Evolutionary conservation across 2,113 vertebrate genomes (phyloP), one percentile per base, ranked within the genome.

Genomic region (Trematocara marginatum): DNA sequence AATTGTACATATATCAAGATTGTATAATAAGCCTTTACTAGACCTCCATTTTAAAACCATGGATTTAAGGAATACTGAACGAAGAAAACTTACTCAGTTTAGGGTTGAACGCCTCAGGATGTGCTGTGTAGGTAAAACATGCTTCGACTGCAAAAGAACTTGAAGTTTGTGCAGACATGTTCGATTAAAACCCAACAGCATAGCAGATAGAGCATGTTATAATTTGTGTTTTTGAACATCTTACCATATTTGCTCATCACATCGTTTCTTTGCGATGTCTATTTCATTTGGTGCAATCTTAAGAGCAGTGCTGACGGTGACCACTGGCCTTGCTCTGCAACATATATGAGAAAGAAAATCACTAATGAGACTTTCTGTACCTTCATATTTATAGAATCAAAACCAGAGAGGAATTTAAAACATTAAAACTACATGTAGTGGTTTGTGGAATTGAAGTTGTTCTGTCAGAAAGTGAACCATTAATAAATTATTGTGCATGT

Each of bases 51-150:
- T 40, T 35, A 64, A 69, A 20, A 69, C 38, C 13, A 45, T 13
- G 23, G 9, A 38, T 26, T 29, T 56, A 80, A 4, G 38, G n/a
- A 78, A 35, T 7, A 51, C 6, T 52, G 4, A 82, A 69, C 1
- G 3, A 54, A 74, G 18, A 18, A 64, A 69, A 97, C 98, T 97
- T 95, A 99, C 98, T 92, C 96, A 98, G 95, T 85, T 89, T 93
- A 83, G 96, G 95, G 90, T 96, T 97, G 91, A 97, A 97, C 3
- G 94, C 84, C 16, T 82, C 83, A 10, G 97, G 95, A 56, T 95
- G 96, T 74, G 97, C 93, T 47, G 96, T 96, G 81, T 97, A 98
- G 57, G 95, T 93, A 83, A 98, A 98, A 90, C 98, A 98, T 3
- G 96, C 97, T 86, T 94, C 87, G 69, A 95, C 97, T 92, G 94